Evolutionary conservation across 2,797 vertebrate species (phyloP).

Genomic region (Lepilemur septentrionalis): DNA sequence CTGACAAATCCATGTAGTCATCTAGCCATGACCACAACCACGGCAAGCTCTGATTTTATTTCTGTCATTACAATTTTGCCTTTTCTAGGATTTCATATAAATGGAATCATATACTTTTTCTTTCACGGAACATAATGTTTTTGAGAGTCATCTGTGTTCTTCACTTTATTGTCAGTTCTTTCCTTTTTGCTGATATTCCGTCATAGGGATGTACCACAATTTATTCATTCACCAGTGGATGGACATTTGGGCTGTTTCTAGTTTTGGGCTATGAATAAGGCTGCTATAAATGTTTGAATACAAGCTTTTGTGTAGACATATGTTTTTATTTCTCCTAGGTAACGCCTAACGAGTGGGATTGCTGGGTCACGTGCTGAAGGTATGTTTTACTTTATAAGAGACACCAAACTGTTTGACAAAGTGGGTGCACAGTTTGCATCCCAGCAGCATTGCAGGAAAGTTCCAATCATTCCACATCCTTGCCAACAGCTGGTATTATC

Average conservation of each 20-base stretch:
- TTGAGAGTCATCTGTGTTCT: not conserved
- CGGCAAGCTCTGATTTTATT: too few species aligned
- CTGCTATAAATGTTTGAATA: not conserved
- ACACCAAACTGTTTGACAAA: not conserved
- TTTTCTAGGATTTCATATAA: not conserved
- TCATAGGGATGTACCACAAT: not conserved
- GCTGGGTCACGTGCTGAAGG: not conserved
- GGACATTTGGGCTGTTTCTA: not conserved
- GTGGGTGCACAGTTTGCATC: fast-evolving
- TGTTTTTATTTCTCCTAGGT: not conserved
- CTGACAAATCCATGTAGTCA: fast-evolving
- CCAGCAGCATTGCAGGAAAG: not conserved
- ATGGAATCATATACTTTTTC: not conserved
- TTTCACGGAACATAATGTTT: not conserved
- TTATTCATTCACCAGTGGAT: not conserved
- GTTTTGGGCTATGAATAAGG: not conserved
- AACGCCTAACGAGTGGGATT: not conserved
- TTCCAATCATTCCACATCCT: not conserved
- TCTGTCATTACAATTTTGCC: not conserved
- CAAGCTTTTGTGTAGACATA: not conserved
- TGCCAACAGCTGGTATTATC: not conserved
- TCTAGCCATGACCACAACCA: fast-evolving
- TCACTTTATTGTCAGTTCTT: not conserved
- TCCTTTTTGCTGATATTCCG: not conserved
- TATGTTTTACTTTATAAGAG: not conserved